Base-by-base conservation (phyloP, 1,140 invertebrate species). In the Holcopasites calliopsidis region DNA sequence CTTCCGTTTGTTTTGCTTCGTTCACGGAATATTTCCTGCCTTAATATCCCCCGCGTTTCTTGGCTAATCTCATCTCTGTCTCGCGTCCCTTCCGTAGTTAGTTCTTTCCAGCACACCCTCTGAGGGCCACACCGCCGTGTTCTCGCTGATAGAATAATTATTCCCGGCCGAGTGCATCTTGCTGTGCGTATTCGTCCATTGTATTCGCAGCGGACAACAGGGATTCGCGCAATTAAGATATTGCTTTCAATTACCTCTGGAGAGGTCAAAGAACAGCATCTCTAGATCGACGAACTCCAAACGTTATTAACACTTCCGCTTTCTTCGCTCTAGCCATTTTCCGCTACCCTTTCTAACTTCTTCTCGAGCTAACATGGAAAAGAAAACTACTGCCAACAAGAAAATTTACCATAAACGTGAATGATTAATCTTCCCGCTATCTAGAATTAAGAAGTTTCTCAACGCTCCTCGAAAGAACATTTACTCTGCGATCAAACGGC, bases 361-460 rank as follows among this genome's bases (percentile, higher is more conserved):
- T n/a, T n/a, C n/a, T n/a, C n/a, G n/a, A n/a, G n/a, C n/a, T n/a
- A n/a, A n/a, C n/a, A n/a, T n/a, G n/a, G n/a, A n/a, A n/a, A n/a
- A n/a, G n/a, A n/a, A n/a, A n/a, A n/a, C n/a, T n/a, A n/a, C n/a
- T n/a, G n/a, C n/a, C n/a, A n/a, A n/a, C n/a, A n/a, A n/a, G 10
- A 40, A 13, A 18, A 62, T 64, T n/a, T 26, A 33, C 28, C 35
- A 33, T 62, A 52, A 62, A 42, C 16, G 35, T 8, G 16, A 35
- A 72, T 72, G 52, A 72, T 72, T 64, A 42, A 64, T 72, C 47
- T 52, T 64, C 47, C 31, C 21, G 18, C 47, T 11, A n/a, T n/a
- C n/a, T n/a, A n/a, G n/a, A n/a, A n/a, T n/a, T n/a, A n/a, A n/a
- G n/a, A n/a, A n/a, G n/a, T n/a, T n/a, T n/a, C n/a, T n/a, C n/a